phyloP scores from a whole-genome alignment of 2,888 invertebrate species.

The Nephrotoma guestfalica region DNA sequence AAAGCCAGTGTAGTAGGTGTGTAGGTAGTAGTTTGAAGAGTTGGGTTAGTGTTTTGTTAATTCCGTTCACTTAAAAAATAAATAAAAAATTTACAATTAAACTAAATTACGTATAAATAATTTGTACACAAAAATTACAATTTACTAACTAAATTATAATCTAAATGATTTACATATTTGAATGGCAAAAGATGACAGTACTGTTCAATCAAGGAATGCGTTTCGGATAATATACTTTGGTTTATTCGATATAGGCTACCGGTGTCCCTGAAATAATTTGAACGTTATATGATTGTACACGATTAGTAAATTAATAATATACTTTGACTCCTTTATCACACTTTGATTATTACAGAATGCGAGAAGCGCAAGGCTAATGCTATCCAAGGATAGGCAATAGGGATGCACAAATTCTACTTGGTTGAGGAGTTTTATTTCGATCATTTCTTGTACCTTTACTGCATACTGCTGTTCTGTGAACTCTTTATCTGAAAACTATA shows the following conservation, averaged over 20 bases:
- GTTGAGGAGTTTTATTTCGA: slow-evolving; percentile 37
- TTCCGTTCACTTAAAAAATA: slow-evolving; percentile 5
- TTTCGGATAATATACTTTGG: background rate
- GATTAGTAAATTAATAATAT: background rate
- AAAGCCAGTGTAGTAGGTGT: background rate
- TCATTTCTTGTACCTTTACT: slow-evolving; percentile 40
- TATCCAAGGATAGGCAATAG: slow-evolving; percentile 58
- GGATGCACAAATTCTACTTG: slow-evolving; percentile 41
- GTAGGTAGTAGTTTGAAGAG: background rate
- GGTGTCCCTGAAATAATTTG: background rate
- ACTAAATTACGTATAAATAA: slow-evolving; percentile 8
- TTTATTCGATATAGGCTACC: background rate
- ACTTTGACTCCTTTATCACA: slow-evolving; percentile 20
- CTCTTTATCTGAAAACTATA: slow-evolving; percentile 20
- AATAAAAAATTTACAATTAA: background rate
- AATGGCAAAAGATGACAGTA: slow-evolving; percentile 30
- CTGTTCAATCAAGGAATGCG: slow-evolving; percentile 10
- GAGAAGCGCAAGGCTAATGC: slow-evolving; percentile 39
- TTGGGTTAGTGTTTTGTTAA: background rate
- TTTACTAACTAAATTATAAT: background rate
- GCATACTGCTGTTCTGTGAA: slow-evolving; percentile 39
- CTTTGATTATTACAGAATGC: slow-evolving; percentile 35
- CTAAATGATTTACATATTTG: slow-evolving; percentile 18
- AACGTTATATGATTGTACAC: background rate
- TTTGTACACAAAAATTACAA: slow-evolving; percentile 11